Conservation (phyloP, 2,797 vertebrate genomes). For the Ceyx erithaca region DNA sequence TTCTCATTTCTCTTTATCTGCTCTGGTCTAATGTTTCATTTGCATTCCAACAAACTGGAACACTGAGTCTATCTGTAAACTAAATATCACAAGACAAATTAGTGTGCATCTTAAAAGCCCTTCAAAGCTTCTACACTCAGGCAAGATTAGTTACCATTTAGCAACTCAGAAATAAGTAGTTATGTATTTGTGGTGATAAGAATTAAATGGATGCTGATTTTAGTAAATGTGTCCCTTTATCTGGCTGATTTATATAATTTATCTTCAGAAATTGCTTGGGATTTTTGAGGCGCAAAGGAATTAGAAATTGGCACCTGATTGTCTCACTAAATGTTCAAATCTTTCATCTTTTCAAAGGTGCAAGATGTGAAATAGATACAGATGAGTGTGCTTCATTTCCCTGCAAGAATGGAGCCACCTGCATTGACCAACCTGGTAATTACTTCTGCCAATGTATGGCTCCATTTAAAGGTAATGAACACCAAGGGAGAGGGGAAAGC, state of each 20-base stretch:
- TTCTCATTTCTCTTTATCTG: constrained; percentile 41
- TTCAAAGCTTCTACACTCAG: neutral
- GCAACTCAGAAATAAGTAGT: neutral
- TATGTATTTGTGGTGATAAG: neutral
- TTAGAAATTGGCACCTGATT: constrained; percentile 25
- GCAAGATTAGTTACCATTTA: constrained; percentile 19
- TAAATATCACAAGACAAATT: constrained; percentile 30
- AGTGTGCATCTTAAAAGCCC: neutral
- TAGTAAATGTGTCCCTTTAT: neutral
- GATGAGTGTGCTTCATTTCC: constrained; percentile 84
- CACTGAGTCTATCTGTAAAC: neutral
- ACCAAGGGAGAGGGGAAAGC: constrained; percentile 80
- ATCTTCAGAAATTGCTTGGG: neutral
- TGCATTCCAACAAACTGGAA: constrained; percentile 32
- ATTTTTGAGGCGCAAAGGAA: neutral
- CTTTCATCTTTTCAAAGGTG: constrained; percentile 76
- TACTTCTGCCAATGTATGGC: constrained; percentile 87
- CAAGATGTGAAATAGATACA: constrained; percentile 82
- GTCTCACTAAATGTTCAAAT: constrained; percentile 33
- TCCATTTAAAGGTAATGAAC: constrained; percentile 94
- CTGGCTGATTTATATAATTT: neutral
- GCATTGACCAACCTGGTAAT: constrained; percentile 89
- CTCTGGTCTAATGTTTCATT: constrained; percentile 36
- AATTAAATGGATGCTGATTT: constrained; percentile 15
- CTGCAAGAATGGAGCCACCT: constrained; percentile 86